Base-by-base conservation (phyloP, 2,797 vertebrate genomes). In the Tapirus indicus region DNA sequence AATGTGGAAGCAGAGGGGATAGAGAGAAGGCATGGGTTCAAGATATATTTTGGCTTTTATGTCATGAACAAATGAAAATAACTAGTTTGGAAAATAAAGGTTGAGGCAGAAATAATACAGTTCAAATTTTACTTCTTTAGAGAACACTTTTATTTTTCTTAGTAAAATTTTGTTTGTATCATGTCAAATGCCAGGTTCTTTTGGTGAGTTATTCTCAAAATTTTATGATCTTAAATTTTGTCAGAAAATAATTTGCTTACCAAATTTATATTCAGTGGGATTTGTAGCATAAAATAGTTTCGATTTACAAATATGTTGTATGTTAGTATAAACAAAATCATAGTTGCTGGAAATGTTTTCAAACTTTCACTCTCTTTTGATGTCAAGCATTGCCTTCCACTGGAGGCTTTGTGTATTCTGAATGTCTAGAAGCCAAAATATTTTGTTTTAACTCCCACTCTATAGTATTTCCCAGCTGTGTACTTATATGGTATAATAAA, bases 391-490 rank as follows among this genome's bases (percentile, higher is more conserved):
- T 98, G 98, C 98, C 98, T 99, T 98, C 98, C 97, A 98, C 97
- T 96, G 97, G 95, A 98, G 98, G 97, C 97, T 98, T 99, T 98
- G 98, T 98, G 97, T 98, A 97, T 98, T 99, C 96, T 98, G 97
- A 98, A 98, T 98, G 97, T 98, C 98, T 98, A 97, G 97, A 98
- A 99, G 98, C 98, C 98, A 99, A 99, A 99, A 99, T 99, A 99
- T 99, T 99, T 99, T 98, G 98, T 98, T 98, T 99, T 99, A 99
- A 98, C 98, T 98, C 98, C 98, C 98, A 98, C 98, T 99, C 98
- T 98, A 97, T 98, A 98, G 98, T 98, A 98, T 98, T 98, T 99
- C 98, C 98, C 98, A 99, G 99, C 98, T 99, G 98, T 98, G 98
- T 99, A 98, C 98, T 99, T 99, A 98, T 97, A 99, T 97, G 96